A percentile compares a stretch with the other conserved stretches of the same genome.
phyloP scores from a whole-genome alignment of 2,888 invertebrate species.

The Horisme vitalbata region DNA sequence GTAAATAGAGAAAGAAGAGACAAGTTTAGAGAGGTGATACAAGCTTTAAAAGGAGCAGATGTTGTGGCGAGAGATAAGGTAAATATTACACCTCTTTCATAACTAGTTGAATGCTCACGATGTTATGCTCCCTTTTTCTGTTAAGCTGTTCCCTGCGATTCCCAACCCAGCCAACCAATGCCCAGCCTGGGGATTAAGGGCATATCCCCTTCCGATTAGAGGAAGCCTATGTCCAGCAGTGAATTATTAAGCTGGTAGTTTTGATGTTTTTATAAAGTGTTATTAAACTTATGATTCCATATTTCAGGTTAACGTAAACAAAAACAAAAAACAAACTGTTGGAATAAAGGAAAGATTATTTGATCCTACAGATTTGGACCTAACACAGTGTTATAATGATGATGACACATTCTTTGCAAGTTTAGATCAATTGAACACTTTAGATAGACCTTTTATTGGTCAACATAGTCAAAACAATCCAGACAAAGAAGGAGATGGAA shows the following conservation, averaged over 20 bases:
- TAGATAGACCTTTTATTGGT: neutral
- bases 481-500: neutral
- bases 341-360: neutral
- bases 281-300: no score
- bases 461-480: neutral
- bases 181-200: no score
- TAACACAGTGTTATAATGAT: conserved; percentile 14
- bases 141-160: no score
- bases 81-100: neutral
- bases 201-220: no score
- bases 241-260: no score
- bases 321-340: neutral
- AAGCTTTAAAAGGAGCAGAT: conserved; percentile 18
- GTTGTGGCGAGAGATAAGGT: conserved; percentile 13
- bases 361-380: conserved; percentile 8
- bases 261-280: no score
- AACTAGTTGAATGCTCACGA: neutral
- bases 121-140: no score
- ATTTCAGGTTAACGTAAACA: conserved; percentile 9
- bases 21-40: conserved; percentile 17
- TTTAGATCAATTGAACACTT: neutral
- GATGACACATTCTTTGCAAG: neutral
- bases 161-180: no score
- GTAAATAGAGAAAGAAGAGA: conserved; percentile 7
- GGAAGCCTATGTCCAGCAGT: no score